Evolutionary conservation across 2,113 vertebrate genomes (phyloP).

Genomic region (Nipponia nippon): DNA sequence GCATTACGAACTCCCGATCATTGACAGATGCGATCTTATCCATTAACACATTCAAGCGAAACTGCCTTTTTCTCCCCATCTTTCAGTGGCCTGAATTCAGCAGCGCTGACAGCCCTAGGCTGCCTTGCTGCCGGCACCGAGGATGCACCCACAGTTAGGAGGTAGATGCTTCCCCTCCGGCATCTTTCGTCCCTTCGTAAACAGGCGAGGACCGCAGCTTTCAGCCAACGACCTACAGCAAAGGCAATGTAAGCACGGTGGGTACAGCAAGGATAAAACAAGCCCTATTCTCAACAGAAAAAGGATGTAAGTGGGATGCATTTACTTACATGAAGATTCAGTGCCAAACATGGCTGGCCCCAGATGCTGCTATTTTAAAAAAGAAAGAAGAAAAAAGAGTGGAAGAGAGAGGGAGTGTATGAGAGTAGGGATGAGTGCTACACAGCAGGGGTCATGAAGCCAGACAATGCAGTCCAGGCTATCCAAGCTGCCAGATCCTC

Average conservation of each 20-base stretch:
- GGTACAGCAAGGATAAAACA: slow-evolving; percentile 4
- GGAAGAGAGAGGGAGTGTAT: slow-evolving; percentile 56
- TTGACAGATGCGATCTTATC: slow-evolving; percentile 48
- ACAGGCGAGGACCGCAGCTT: slow-evolving; percentile 20
- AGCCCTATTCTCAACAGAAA: slow-evolving; percentile 45
- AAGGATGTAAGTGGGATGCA: slow-evolving; percentile 56
- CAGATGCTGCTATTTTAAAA: slow-evolving; percentile 84
- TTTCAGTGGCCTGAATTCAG: slow-evolving; percentile 51
- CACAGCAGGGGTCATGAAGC: slow-evolving; percentile 91
- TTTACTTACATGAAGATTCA: slow-evolving; percentile 98
- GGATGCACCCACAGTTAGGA: slow-evolving; percentile 31
- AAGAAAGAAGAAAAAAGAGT: slow-evolving; percentile 51
- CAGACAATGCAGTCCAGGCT: slow-evolving; percentile 89
- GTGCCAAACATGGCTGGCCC: slow-evolving; percentile 98
- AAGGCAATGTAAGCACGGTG: background rate
- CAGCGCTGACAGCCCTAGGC: slow-evolving; percentile 16
- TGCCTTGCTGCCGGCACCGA: slow-evolving; percentile 3
- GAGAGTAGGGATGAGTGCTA: slow-evolving; percentile 85
- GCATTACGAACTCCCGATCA: background rate
- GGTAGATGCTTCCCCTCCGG: slow-evolving; percentile 3
- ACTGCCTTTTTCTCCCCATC: background rate
- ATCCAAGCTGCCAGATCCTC: slow-evolving; percentile 82
- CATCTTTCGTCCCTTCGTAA: background rate
- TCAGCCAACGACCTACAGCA: slow-evolving; percentile 17
- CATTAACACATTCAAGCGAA: slow-evolving; percentile 33